Base-by-base conservation (phyloP, 2,888 invertebrate species). In the Agonopterix arenella region DNA sequence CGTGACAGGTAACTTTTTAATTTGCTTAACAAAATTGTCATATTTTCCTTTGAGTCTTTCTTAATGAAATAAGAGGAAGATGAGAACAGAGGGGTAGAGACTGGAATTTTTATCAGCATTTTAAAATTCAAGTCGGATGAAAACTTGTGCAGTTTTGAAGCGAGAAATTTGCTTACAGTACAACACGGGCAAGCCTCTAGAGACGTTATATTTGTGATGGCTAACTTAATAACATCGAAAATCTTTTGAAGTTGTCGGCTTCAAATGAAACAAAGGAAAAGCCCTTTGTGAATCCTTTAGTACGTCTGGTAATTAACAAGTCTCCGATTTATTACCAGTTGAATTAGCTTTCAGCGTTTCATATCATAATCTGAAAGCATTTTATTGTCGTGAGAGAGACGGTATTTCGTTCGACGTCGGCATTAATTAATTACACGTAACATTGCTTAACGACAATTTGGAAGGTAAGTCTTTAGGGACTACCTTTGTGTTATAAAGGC, bases 1-100 rank as follows among this genome's bases (percentile, higher is more conserved):
- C 70, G 76, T 80, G 70, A 70, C 76, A 84, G 80, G 82, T 83
- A 85, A 84, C 80, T 84, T 85, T 77, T 80, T 83, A 84, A 85
- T 81, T 77, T 67, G 57, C 68, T 70, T 80, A 83, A 78, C 73
- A 68, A 73, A 84, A 76, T 82, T 78, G 78, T 73, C 76, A 81
- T 83, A 82, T 82, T 82, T 82, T 71, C 74, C 75, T 84, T 84
- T 80, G 78, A 77, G 73, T 54, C 61, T 56, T 47, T 55, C 55
- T 57, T 82, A 83, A 84, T 79, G 70, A 76, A 83, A 81, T 81
- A 70, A 80, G 67, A 61, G 61, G 60, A 61, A 71, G 71, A 72
- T 57, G 69, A 64, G 64, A 52, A 51, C 52, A 50, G 49, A 48
- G 59, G 51, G 52, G 68, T 65, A 68, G 60, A 61, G 66, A 66